Base-by-base conservation (phyloP, 2,113 vertebrate species). In the Turnix velox region DNA sequence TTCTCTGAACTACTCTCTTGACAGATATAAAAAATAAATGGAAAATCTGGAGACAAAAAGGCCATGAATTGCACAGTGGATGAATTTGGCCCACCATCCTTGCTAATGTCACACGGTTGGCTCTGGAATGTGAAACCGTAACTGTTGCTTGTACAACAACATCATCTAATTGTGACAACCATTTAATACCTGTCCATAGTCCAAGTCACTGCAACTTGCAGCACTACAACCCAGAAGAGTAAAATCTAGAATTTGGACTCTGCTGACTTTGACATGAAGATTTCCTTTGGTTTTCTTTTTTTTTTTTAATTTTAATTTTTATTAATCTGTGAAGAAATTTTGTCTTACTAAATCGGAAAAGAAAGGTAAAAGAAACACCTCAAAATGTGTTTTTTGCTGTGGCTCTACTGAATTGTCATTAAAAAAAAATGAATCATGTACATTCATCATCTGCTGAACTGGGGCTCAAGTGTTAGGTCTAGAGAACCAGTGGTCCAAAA, bases 1-100 rank as follows among this genome's bases (percentile, higher is more conserved):
- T 84, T 94, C 91, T 88, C 83, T 92, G 77, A 96, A 93, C 55
- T 95, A 74, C 73, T 22, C 89, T 88, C 91, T 88, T 96, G 93
- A 77, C 87, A 95, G 84, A 74, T 74, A 94, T 87, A 81, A 92
- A 94, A 92, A 92, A 81, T 46, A 84, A 93, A 91, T 81, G 65
- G 74, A 92, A 92, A 90, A 92, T 92, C 76, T 91, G 69, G 68
- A 93, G 80, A 54, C n/a, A 86, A 71, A 92, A 94, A 81, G 55
- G 39, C 89, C 25, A 15, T 23, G 48, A 90, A 81, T 78, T 62
- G 30, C 43, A 69, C 46, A 86, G 48, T 0, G 3, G 51, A 92
- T 71, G 16, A 86, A 59, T 86, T 67, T 95, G 93, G 76, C 52
- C 86, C 77, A 78, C 31, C 28, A 51, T 58, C 77, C 57, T 55